A percentile compares a stretch with the other conserved stretches of the same genome.
These are phyloP conservation scores for Coracias cyanogaster DNA, from an alignment of 2,797 vertebrate species.

Conservation along the genomic window DNA sequence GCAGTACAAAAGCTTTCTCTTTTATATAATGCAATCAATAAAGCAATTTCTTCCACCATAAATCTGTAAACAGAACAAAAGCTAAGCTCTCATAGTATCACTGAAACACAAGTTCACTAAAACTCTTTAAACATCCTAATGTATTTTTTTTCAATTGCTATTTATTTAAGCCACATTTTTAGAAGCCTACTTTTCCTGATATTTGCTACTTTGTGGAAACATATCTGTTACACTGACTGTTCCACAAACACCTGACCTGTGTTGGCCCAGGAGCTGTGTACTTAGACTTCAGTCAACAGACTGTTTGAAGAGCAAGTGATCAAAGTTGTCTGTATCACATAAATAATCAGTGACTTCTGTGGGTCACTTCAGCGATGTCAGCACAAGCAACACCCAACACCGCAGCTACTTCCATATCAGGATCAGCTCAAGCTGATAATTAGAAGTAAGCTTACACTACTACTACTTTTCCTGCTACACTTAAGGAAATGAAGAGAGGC, in stretches of 20 bases:
- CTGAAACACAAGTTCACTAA: neutral
- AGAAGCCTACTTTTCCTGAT: neutral
- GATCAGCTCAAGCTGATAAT: conserved; percentile 1
- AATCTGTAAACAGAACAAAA: neutral
- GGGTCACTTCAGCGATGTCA: neutral
- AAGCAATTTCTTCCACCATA: conserved; percentile 22
- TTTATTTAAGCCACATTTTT: neutral
- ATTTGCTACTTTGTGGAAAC: neutral
- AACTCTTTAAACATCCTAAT: neutral
- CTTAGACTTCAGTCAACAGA: conserved; percentile 9
- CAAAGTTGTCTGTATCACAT: conserved; percentile 4
- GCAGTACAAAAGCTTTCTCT: conserved; percentile 18
- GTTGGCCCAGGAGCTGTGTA: neutral
- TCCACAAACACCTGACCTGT: neutral
- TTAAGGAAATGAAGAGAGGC: conserved; percentile 24
- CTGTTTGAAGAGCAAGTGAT: neutral
- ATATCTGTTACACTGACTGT: neutral
- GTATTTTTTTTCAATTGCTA: neutral
- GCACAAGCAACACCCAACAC: conserved; percentile 12
- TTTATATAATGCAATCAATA: conserved; percentile 49
- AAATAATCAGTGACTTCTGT: conserved; percentile 4
- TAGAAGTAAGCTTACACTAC: conserved; percentile 46
- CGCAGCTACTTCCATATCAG: neutral
- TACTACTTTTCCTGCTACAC: neutral
- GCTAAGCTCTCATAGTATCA: neutral